These are phyloP conservation scores for Drosophila histrio DNA, from an alignment of 2,888 invertebrate species.

Conservation along the genomic window DNA sequence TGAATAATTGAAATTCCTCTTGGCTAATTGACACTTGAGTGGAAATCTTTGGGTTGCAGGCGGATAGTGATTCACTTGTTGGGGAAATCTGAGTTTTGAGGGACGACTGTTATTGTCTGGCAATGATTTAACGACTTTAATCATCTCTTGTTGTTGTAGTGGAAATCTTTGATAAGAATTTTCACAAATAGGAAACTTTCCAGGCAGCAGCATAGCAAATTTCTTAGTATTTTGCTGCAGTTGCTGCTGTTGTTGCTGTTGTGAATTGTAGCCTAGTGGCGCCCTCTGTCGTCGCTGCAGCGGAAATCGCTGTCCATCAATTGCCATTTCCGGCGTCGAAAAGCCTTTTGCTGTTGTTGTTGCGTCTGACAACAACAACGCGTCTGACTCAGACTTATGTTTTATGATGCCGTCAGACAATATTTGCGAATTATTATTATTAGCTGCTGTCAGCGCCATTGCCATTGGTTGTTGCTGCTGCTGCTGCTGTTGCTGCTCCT, in stretches of 20 bases:
- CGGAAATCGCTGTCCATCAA: constrained; percentile 56
- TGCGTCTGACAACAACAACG: constrained; percentile 28
- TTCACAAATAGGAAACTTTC: constrained; percentile 35
- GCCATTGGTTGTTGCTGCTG: constrained; percentile 6
- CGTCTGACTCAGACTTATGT: constrained; percentile 61
- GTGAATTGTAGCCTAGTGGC: constrained; percentile 10
- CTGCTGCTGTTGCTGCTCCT: constrained; percentile 8
- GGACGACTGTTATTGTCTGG: not conserved
- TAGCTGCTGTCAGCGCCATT: constrained; percentile 35
- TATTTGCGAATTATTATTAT: constrained; percentile 65
- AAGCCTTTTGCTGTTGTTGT: constrained; percentile 28
- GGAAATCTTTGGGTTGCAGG: constrained; percentile 44
- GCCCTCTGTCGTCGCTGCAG: constrained; percentile 19
- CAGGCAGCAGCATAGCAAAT: not conserved
- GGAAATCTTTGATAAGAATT: constrained; percentile 16
- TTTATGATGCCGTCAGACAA: constrained; percentile 43
- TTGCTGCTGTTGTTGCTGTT: constrained; percentile 6
- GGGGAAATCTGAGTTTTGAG: constrained; percentile 24
- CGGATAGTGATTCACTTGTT: constrained; percentile 33
- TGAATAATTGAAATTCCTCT: constrained; percentile 42
- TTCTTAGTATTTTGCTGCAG: not conserved
- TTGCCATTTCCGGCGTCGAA: constrained; percentile 57
- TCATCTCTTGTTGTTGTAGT: constrained; percentile 18
- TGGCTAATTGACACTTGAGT: constrained; percentile 38
- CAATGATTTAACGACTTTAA: not conserved